Conservation (phyloP, 1,140 invertebrate genomes). For the Drosophila ambigua region DNA sequence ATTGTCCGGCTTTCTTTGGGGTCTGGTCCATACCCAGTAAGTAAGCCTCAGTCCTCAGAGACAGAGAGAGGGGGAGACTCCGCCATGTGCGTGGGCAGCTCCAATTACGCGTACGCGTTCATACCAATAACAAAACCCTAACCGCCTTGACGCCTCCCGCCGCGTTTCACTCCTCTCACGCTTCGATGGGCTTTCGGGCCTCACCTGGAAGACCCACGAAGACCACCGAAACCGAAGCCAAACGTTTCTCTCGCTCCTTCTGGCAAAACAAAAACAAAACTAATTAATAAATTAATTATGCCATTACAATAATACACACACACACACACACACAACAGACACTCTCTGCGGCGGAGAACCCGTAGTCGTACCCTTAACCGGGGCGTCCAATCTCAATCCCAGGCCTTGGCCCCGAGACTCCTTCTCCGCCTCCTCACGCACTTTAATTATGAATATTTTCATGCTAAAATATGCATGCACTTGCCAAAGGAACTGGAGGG, state of each 20-base stretch:
- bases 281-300: slow-evolving; percentile 83
- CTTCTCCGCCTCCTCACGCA: slow-evolving; percentile 50
- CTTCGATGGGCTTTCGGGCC: slow-evolving; percentile 42
- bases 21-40: not conserved
- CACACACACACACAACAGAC: slow-evolving; percentile 1
- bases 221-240: slow-evolving; percentile 18
- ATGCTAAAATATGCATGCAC: slow-evolving; percentile 78
- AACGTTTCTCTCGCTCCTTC: not conserved
- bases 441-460: slow-evolving; percentile 82
- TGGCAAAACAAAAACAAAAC: slow-evolving; percentile 47
- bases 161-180: slow-evolving; percentile 36
- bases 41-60: too few relatives aligned
- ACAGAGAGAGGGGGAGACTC: too few relatives aligned
- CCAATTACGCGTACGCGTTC: slow-evolving; percentile 70
- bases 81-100: slow-evolving; percentile 68
- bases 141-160: slow-evolving; percentile 43
- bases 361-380: too few relatives aligned
- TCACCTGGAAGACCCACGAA: slow-evolving; percentile 38
- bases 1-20: slow-evolving; percentile 11
- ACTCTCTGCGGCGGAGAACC: slow-evolving; percentile 7
- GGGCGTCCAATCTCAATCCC: too few relatives aligned
- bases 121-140: slow-evolving; percentile 22
- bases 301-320: slow-evolving; percentile 76
- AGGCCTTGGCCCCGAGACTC: slow-evolving; percentile 15
- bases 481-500: slow-evolving; percentile 24